Base-by-base conservation (phyloP, 92 coral and sea anemone species). In the Pocillopora grandis region DNA sequence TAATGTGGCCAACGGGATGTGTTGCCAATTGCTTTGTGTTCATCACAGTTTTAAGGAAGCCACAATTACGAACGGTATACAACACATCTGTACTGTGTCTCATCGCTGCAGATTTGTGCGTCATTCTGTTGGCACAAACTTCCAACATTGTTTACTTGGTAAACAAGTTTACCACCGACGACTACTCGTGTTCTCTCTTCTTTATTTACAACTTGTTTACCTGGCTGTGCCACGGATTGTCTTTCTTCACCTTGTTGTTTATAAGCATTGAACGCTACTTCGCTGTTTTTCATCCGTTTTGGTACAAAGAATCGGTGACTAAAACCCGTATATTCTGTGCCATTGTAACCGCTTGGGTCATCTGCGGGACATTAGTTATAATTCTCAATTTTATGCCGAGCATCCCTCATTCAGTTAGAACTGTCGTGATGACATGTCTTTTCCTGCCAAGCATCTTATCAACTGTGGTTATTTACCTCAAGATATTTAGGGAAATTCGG, bases 201-300 rank as follows among this genome's bases (percentile, higher is more conserved):
- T 79, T 80, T 56, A 57, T 77, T 55, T 76, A 85, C 62, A 85
- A 81, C n/a, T 77, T 77, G 73, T 76, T 77, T 12, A 81, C 23
- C 71, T 85, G 77, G 37, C 62, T 72, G 62, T 76, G 88, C 60
- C 65, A 73, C 9, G 88, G 88, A 12, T 73, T 68, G 37, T 85
- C 84, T 21, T 66, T 85, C 58, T 31, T 85, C 57, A 85, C 88
- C 2, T 71, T 85, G 17, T 31, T 75, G 42, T 21, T 85, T 15
- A 68, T 85, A 9, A 76, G 82, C 17, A 19, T 66, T 64, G 88
- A 85, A 77, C 55, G 88, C 57, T 67, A 85, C 31, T 68, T 77
- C 20, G 88, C 88, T 12, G 80, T 85, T 49, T 85, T 85, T 67
- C 21, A 77, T 16, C 83, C 88, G 21, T 85, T 85, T 58, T 64